Conservation (phyloP, 2,797 vertebrate genomes). For the Eulemur albifrons region DNA sequence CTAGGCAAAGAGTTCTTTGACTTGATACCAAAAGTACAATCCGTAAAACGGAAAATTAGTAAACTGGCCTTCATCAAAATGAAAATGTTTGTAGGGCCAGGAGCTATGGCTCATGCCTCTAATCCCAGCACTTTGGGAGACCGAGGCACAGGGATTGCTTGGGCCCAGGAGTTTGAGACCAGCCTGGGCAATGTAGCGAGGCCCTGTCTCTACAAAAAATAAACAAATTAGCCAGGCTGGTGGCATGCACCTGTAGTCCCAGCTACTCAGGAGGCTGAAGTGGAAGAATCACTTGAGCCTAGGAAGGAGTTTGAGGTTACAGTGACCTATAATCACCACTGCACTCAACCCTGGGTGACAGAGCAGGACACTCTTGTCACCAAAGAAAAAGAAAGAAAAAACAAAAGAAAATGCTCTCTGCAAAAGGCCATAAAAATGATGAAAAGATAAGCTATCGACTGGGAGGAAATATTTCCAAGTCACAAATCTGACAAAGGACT, state of each 20-base stretch:
- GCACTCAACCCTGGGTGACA: too few species aligned
- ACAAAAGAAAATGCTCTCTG: background rate
- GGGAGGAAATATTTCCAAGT: slow-evolving; percentile 28
- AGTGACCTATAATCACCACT: too few species aligned
- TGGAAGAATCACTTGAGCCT: background rate
- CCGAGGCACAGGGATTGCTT: background rate
- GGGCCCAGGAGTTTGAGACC: background rate
- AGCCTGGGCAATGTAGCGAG: background rate
- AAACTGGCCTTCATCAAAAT: background rate
- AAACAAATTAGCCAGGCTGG: background rate
- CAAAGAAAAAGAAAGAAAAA: too few species aligned
- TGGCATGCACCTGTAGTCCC: background rate
- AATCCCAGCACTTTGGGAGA: background rate
- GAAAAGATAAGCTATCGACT: background rate
- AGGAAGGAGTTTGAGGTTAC: too few species aligned
- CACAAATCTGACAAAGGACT: background rate
- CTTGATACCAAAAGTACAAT: background rate
- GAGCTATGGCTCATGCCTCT: background rate
- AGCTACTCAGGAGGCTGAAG: background rate
- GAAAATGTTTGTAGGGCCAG: background rate
- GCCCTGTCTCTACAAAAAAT: background rate
- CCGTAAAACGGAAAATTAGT: background rate
- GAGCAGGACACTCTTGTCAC: too few species aligned
- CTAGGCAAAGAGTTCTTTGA: slow-evolving; percentile 5
- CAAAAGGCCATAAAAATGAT: background rate